Base-by-base conservation (phyloP, 1,140 invertebrate species). In the Neodiprion pinetum region DNA sequence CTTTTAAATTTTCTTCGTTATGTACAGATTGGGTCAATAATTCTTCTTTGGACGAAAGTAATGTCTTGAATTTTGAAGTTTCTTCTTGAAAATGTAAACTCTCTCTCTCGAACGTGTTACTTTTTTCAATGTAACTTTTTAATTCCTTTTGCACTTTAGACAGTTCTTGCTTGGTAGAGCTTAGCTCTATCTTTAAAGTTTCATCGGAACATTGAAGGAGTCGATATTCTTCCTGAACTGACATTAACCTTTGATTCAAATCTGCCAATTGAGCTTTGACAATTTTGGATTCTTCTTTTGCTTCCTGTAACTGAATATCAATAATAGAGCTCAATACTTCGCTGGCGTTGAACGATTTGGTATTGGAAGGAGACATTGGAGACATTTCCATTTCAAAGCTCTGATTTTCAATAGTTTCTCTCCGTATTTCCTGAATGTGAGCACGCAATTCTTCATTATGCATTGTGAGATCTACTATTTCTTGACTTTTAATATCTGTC, bases 221-320 rank as follows among this genome's bases (percentile, higher is more conserved):
- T 88, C 7, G 61, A 65, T 65, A 65, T 65, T 65, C 12, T 14
- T 14, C 61, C 17, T 65, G 12, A 65, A 65, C 53, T 11, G 53
- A 12, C 53, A 14, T 17, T 61, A 61, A 23, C 40, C 21, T 14
- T 69, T 5, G 10, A 11, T 21, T 23, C 67, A 69, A 23, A 4
- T 47, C 67, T 47, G 11, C 67, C 23, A 69, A 7, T 11, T 47
- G 67, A 5, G 12, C 14, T 69, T 47, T 21, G 40, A 69, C 10
- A 12, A 69, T 21, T 69, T 21, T 21, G 9, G 67, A 21, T 47
- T 69, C 87, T 72, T 84, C 76, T 73, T 81, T 83, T 0, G 84
- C 82, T 73, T 89, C 88, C 71, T 83, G 77, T 5, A 88, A 76
- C 49, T 89, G 88, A 48, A 89, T 83, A 7, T 89, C 88, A 23